phyloP scores from a whole-genome alignment of 1,140 invertebrate genomes.

The Forficula auricularia region DNA sequence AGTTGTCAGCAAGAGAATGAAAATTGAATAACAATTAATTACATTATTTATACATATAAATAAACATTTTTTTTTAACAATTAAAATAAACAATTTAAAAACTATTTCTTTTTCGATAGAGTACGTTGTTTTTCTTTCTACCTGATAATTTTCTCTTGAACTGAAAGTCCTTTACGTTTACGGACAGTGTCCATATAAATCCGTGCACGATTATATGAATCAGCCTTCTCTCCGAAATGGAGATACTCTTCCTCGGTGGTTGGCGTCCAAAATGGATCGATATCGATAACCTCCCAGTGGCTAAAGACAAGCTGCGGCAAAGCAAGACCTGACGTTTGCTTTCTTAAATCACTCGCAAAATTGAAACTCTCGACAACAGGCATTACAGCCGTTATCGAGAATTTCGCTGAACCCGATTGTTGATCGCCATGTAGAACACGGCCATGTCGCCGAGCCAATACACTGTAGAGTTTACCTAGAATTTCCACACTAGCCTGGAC shows the following conservation, averaged over 20 bases:
- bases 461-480: conserved; percentile 85
- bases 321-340: conserved; percentile 88
- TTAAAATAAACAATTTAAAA: too few species aligned
- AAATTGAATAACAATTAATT: too few species aligned
- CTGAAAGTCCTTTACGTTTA: conserved; percentile 76
- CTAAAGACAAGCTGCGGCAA: conserved; percentile 90
- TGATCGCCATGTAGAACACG: conserved; percentile 75
- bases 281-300: conserved; percentile 92
- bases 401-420: conserved; percentile 63
- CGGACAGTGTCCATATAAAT: conserved; percentile 86
- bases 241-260: conserved; percentile 83
- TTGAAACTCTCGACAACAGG: conserved; percentile 94
- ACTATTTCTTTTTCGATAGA: conserved; percentile 88
- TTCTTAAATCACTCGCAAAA: conserved; percentile 79
- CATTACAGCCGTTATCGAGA: conserved; percentile 71
- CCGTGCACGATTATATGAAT: conserved; percentile 73
- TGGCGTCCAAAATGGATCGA: conserved; percentile 93
- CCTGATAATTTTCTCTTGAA: conserved; percentile 87
- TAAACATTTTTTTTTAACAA: too few species aligned
- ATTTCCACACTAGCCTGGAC: conserved; percentile 85
- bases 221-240: conserved; percentile 87
- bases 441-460: conserved; percentile 73
- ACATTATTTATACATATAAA: too few species aligned
- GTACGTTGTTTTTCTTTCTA: conserved; percentile 96
- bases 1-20: too few species aligned